phyloP scores from a whole-genome alignment of 2,888 invertebrate species.

The Chrysotoxum bicinctum region DNA sequence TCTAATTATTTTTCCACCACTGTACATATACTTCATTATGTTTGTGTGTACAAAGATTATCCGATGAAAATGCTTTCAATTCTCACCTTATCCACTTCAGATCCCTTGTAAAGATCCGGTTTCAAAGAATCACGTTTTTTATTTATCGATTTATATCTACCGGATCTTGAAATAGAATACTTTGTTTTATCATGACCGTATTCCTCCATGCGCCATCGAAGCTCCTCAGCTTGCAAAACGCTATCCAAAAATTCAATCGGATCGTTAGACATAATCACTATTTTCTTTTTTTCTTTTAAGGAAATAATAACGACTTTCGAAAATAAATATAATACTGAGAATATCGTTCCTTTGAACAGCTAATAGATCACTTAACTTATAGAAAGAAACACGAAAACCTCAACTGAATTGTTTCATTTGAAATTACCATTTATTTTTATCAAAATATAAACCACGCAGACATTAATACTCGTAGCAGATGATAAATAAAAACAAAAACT shows the following conservation, averaged over 20 bases:
- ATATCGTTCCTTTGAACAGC: not conserved
- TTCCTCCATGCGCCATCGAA: slow-evolving; percentile 77
- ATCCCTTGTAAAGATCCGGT: slow-evolving; percentile 82
- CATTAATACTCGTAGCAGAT: slow-evolving; percentile 43
- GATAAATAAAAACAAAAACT: slow-evolving; percentile 35
- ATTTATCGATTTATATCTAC: slow-evolving; percentile 84
- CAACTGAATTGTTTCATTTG: slow-evolving; percentile 62
- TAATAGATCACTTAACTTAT: slow-evolving; percentile 23
- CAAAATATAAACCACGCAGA: slow-evolving; percentile 61
- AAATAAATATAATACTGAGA: not conserved
- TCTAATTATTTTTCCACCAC: too few species aligned
- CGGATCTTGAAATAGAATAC: slow-evolving; percentile 85
- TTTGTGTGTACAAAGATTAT: too few species aligned
- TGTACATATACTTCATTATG: too few species aligned
- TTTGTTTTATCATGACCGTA: slow-evolving; percentile 80
- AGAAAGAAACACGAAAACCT: slow-evolving; percentile 54
- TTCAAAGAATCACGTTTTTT: slow-evolving; percentile 83
- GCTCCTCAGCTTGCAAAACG: slow-evolving; percentile 80
- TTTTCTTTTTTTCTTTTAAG: not conserved
- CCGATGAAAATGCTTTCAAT: not conserved
- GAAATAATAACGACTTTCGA: not conserved
- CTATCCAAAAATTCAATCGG: slow-evolving; percentile 80
- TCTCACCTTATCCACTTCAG: slow-evolving; percentile 60
- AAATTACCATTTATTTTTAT: slow-evolving; percentile 67
- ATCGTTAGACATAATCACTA: slow-evolving; percentile 75